Base-by-base conservation (phyloP, 2,113 vertebrate genomes). In the Entelurus aequoreus region DNA sequence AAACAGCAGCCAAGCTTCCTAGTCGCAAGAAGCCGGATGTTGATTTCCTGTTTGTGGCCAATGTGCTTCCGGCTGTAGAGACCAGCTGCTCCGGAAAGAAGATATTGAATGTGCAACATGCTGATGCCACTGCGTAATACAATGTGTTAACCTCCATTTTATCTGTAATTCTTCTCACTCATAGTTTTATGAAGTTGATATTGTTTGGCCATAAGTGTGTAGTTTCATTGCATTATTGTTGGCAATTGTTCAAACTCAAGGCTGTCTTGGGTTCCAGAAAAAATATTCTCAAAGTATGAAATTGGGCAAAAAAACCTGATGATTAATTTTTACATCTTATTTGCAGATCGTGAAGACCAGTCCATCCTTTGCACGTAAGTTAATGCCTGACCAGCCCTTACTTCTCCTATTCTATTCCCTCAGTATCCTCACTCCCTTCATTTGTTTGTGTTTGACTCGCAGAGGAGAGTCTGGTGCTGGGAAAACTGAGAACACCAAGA, bases 321-420 rank as follows among this genome's bases (percentile, higher is more conserved):
- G 14, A 62, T 55, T 6, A 21, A 35, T 46, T 77, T 84, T 12
- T 19, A 0, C 2, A 0, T 67, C 56, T 54, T 15, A 69, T 54
- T 80, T 75, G 83, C 78, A 99, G 97, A 99, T 87, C 93, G 97
- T 62, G 97, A 99, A 85, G 97, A 99, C 84, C 97, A 99, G 85
- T 95, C 97, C 79, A 98, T 99, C 76, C 90, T 99, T 75, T 99
- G 97, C 97, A 99, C 97, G 97, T 99, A 90, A 96, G 97, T 97
- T 74, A 78, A 12, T 52, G 3, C 47, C 21, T 16, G 4, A 16
- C 15, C 8, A 9, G 5, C 13, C 15, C 4, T 11, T 44, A 1
- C 16, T 12, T 21, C 11, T 21, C 2, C 3, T 13, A 3, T 21
- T 36, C 2, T 16, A 48, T 48, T 9, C 15, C 14, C 35, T 11